Evolutionary conservation across 2,113 vertebrate species (phyloP), one percentile per base, ranked within the genome.

Genomic region (Puma concolor): DNA sequence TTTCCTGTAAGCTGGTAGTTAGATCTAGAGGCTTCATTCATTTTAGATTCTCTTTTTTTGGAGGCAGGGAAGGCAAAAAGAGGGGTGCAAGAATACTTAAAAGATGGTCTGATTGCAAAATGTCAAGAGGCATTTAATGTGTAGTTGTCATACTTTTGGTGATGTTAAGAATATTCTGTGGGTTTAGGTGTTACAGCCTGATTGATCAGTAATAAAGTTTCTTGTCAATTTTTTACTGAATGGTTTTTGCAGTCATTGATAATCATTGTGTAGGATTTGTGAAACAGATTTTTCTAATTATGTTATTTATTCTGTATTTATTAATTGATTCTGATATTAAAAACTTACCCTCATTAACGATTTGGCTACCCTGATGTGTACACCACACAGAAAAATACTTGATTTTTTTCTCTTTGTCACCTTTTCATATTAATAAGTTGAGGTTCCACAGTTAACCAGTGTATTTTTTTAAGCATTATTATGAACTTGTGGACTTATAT

Each of bases 351-450:
- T 92, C n/a, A n/a, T 92, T 80, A 95, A 63, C 38, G 94, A 1
- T 83, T 76, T 97, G 44, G 16, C 90, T 92, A 77, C 23, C n/a
- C 64, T 88, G 14, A 84, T 91, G 81, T 48, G 36, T 80, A 93
- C 72, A 66, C 41, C 29, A 74, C 79, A 50, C n/a, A 66, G 38
- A 57, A 27, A 60, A 93, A 85, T 93, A 21, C 84, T 77, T 94
- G 21, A 27, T 74, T 92, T 8, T 87, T 86, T 96, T 48, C 79
- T 23, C 69, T 95, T 48, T 80, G 5, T 91, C 21, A 44, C 76
- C 92, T 83, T 91, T 93, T 90, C 31, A 33, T 66, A 29, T 93
- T 91, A 86, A 80, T 95, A 27, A 97, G 44, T n/a, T 96, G 66
- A 95, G 74, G 16, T 76, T 90, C 36, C 29, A 94, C n/a, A 96